Evolutionary conservation across 2,113 vertebrate species (phyloP), one percentile per base, ranked within the genome.

Genomic region (Arvicanthis niloticus): DNA sequence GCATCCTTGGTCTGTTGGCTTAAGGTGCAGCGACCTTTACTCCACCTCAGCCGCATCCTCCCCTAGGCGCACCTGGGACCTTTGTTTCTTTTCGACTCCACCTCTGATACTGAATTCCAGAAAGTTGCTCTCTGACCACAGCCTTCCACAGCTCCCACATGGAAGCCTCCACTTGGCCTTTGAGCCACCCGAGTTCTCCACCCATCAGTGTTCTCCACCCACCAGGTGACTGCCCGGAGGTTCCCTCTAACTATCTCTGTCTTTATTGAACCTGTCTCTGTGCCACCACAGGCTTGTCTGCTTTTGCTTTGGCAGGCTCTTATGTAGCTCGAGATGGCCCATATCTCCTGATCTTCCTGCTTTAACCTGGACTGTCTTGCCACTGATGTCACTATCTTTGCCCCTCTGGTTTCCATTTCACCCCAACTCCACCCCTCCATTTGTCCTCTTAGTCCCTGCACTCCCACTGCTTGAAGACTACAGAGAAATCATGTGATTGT

Each of bases 51-150:
- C 68, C 31, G 26, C 67, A 56, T 93, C 95, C 81, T 89, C 80
- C 95, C 91, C n/a, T 1, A 11, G 95, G 40, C 93, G 96, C 89
- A 73, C 95, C 96, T 96, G 16, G 67, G 82, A 94, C 89, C 91
- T 98, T 96, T 92, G 94, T 70, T 70, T 92, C 31, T 12, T 42
- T 77, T 16, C 16, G 56, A 45, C 93, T 85, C 94, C 85, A 75
- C 80, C 93, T 96, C 78, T 80, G 75, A 84, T 92, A 53, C 7
- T 92, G 22, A 78, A 86, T 77, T 86, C 75, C 86, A 89, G 84
- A 76, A 48, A 87, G 65, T 37, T 86, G 65, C 89, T 91, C 91
- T 85, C 91, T 95, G 53, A 77, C 42, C 42, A 81, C 84, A 85
- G 17, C 21, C 80, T 88, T 87, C 89, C 26, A 58, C 37, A 75